Conservation (phyloP, 2,113 vertebrate species). For the Hylia prasina region DNA sequence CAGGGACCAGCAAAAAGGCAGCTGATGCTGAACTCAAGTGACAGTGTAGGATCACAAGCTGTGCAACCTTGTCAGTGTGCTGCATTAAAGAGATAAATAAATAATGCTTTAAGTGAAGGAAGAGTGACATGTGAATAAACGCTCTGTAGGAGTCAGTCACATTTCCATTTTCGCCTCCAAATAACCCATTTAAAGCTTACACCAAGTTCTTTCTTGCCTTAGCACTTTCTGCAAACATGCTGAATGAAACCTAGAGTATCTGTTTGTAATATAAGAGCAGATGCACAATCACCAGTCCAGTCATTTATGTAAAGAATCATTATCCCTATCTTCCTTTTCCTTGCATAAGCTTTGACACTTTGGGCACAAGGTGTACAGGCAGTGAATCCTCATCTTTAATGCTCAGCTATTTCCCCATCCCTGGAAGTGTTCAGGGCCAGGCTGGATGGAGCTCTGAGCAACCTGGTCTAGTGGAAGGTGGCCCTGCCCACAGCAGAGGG, state of each 20-base stretch:
- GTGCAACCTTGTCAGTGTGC: not conserved
- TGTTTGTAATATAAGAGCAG: not conserved
- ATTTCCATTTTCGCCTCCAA: not conserved
- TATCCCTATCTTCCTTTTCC: not conserved
- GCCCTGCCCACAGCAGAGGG: not conserved
- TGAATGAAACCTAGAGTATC: not conserved
- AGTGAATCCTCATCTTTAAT: not conserved
- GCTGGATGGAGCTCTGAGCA: not conserved
- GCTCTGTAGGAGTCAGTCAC: not conserved
- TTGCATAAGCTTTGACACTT: not conserved
- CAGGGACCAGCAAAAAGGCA: slow-evolving; percentile 40
- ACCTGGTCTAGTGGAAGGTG: not conserved
- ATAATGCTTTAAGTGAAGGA: not conserved
- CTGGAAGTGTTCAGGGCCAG: not conserved
- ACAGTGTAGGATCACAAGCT: not conserved
- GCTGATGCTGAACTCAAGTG: not conserved
- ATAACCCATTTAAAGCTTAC: not conserved
- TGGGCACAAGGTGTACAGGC: too few relatives aligned
- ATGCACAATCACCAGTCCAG: not conserved
- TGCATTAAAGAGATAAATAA: not conserved
- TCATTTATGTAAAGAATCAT: not conserved
- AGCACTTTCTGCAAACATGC: not conserved
- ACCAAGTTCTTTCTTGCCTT: not conserved
- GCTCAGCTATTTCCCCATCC: not conserved
- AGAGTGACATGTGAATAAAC: rapidly evolving